Conservation (phyloP, 2,113 vertebrate genomes). For the Pan troglodytes region NHGRI_mPanTro3-v2.1_pri NC_072401.2:157296501-157297000, state of each 20-base stretch:
- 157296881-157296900: slow-evolving; percentile 56
- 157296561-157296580: slow-evolving; percentile 3
- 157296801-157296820: slow-evolving; percentile 65
- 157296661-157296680: slow-evolving; percentile 50
- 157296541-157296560: not conserved
- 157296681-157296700: slow-evolving; percentile 52
- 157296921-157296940: slow-evolving; percentile 67
- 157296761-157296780: slow-evolving; percentile 40
- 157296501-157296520: not conserved
- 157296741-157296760: not conserved
- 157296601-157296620: slow-evolving; percentile 23
- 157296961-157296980: slow-evolving; percentile 59
- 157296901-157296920: slow-evolving; percentile 43
- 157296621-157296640: slow-evolving; percentile 41
- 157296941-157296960: slow-evolving; percentile 79
- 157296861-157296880: slow-evolving; percentile 73
- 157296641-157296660: slow-evolving; percentile 54
- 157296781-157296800: not conserved
- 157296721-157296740: slow-evolving; percentile 24
- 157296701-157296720: slow-evolving; percentile 41
- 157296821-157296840: slow-evolving; percentile 60
- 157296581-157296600: not conserved
- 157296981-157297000: slow-evolving; percentile 73
- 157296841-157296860: slow-evolving; percentile 58
- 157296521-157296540: not conserved